Evolutionary conservation across 2,113 vertebrate genomes (phyloP).

Genomic region (Oryzias melastigma): DNA sequence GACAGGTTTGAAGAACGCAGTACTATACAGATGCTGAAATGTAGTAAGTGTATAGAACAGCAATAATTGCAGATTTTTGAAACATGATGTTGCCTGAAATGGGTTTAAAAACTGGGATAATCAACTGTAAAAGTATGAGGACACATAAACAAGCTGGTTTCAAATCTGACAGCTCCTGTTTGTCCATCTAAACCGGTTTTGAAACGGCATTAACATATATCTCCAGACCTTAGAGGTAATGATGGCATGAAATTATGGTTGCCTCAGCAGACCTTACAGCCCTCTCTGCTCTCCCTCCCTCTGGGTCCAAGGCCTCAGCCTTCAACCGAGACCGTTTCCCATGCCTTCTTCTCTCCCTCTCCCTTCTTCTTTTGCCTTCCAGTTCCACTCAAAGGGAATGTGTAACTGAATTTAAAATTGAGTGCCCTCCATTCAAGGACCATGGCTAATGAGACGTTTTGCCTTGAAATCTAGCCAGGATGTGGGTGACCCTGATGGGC

Average conservation of each 20-base stretch:
- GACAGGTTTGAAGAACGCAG: constrained; percentile 27
- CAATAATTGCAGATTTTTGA: constrained; percentile 8
- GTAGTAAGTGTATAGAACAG: constrained; percentile 1
- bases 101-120: not conserved
- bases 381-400: constrained; percentile 80
- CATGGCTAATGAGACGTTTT: constrained; percentile 79
- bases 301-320: constrained; percentile 69
- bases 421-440: constrained; percentile 77
- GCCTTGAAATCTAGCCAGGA: constrained; percentile 76
- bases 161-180: constrained; percentile 38
- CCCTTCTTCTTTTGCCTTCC: constrained; percentile 58
- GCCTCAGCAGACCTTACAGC: constrained; percentile 63
- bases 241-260: constrained; percentile 75
- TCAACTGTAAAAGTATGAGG: not conserved
- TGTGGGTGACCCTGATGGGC: constrained; percentile 61
- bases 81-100: not conserved
- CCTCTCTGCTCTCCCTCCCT: constrained; percentile 58
- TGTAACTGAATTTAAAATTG: constrained; percentile 79
- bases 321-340: constrained; percentile 55
- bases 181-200: constrained; percentile 61
- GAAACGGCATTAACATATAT: constrained; percentile 73
- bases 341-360: constrained; percentile 52
- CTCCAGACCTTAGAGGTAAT: constrained; percentile 68
- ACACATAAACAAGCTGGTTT: constrained; percentile 7
- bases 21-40: constrained; percentile 23